Evolutionary conservation across 2,113 vertebrate genomes (phyloP).

Genomic region (Megalops atlanticus): DNA sequence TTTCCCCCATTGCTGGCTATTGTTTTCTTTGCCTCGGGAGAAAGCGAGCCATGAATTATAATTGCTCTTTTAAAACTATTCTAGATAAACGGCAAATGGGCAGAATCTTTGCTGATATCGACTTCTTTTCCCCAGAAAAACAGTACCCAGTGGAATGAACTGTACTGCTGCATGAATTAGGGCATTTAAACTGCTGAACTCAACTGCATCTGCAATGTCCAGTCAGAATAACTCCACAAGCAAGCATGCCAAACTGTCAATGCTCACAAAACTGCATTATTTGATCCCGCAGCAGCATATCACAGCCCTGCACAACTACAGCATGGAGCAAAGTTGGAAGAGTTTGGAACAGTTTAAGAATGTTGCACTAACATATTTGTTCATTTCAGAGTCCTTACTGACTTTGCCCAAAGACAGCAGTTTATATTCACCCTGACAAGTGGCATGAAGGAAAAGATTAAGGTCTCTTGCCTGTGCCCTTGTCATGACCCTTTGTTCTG

Average conservation of each 20-base stretch:
- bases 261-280: not conserved
- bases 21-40: not conserved
- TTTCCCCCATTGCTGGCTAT: not conserved
- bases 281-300: not conserved
- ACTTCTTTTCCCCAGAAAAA: not conserved
- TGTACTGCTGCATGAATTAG: not conserved
- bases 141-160: not conserved
- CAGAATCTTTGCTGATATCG: not conserved
- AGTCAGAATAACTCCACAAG: not conserved
- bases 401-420: too few relatives aligned
- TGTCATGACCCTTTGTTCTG: not conserved
- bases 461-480: not conserved
- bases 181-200: not conserved
- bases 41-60: not conserved
- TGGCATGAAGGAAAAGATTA: too few relatives aligned
- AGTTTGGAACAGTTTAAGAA: too few relatives aligned
- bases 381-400: too few relatives aligned
- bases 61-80: not conserved
- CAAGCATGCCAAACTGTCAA: not conserved
- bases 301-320: not conserved
- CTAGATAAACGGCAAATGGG: not conserved
- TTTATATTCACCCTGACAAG: too few relatives aligned
- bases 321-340: too few relatives aligned
- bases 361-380: too few relatives aligned
- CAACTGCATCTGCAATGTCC: not conserved